Base-by-base conservation (phyloP, 2,888 invertebrate genomes). In the Biston stratarius region DNA sequence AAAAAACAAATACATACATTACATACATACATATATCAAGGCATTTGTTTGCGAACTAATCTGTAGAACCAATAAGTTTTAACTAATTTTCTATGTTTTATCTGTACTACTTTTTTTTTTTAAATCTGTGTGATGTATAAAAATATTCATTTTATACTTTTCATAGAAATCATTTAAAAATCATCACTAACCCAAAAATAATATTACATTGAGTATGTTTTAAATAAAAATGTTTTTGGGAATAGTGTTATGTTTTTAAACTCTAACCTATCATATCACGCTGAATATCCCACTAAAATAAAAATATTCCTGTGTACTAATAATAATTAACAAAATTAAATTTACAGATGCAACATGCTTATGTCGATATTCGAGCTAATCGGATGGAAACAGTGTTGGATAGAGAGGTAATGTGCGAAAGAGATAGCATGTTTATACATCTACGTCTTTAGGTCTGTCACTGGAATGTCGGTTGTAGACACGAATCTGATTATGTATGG, bases 391-490 rank as follows among this genome's bases (percentile, higher is more conserved):
- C 94, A 94, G 90, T 94, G 94, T 94, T 94, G 94, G 94, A 94
- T 94, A 92, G 94, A 94, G 94, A 94, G 94, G 94, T 94, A 94
- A 93, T 94, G 94, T 93, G 94, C 93, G 93, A 93, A 94, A 92
- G 92, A 92, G 90, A 88, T 74, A 86, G 85, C 87, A 88, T 86
- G 85, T 68, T 73, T 45, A 38, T 44, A 44, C 6, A 47, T 55
- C 53, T 67, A 62, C 52, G 42, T 59, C 33, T 51, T 66, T 38
- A 36, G 38, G 1, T 24, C 24, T 9, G 38, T 38, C 61, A 63
- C 70, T 69, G 69, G 67, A 70, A 57, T 64, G 73, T 71, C 74
- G 77, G 72, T 69, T 70, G 59, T 59, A 63, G 66, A 59, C n/a
- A n/a, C 62, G 24, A 24, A 24, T 24, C 24, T 24, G 24, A 24